Evolutionary conservation across 2,113 vertebrate genomes (phyloP).

Genomic region (Onychostoma macrolepis): DNA sequence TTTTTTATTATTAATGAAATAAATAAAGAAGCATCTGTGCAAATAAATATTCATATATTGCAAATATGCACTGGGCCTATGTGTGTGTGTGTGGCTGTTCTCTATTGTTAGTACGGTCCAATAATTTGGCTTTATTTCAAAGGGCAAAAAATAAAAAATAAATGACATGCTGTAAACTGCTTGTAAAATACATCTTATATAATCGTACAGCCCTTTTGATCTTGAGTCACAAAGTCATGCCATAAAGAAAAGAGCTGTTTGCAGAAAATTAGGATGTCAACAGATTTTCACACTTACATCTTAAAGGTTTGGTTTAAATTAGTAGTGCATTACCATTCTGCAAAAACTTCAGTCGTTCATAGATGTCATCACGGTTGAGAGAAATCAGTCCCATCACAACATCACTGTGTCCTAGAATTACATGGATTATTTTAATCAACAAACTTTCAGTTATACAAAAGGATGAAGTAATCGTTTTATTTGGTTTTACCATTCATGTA

Average conservation of each 20-base stretch:
- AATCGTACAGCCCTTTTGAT: background rate
- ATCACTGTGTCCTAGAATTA: conserved; percentile 86
- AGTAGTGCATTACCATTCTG: conserved; percentile 83
- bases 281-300: background rate
- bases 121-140: background rate
- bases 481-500: conserved; percentile 91
- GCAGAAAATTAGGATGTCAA: background rate
- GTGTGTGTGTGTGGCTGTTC: background rate
- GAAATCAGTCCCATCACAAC: conserved; percentile 93
- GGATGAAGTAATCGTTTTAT: background rate
- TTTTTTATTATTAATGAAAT: too few species aligned
- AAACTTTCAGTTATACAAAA: too few species aligned
- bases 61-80: background rate
- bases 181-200: background rate
- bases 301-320: background rate
- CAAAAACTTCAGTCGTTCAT: conserved; percentile 84
- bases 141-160: background rate
- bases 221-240: background rate
- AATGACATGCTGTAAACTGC: background rate
- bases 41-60: background rate
- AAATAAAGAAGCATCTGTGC: background rate
- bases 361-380: conserved; percentile 77
- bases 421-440: background rate
- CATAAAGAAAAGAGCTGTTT: background rate
- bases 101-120: background rate